Conservation (phyloP, 2,113 vertebrate species). For the Syrrhaptes paradoxus region DNA sequence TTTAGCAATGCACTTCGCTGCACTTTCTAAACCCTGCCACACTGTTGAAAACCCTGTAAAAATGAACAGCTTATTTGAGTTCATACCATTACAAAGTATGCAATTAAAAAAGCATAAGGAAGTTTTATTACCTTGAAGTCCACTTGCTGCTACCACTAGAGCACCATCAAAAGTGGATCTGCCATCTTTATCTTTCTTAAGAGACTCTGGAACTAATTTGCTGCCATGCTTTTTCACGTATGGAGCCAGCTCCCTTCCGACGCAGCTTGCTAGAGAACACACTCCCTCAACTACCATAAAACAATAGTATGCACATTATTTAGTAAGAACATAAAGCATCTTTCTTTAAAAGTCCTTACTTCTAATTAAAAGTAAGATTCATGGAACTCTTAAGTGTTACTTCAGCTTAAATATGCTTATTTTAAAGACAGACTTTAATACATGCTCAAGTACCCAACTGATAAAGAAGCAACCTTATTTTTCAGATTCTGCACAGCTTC, state of each 20-base stretch:
- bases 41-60: constrained; percentile 92
- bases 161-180: constrained; percentile 92
- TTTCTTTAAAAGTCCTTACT: not conserved
- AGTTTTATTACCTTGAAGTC: constrained; percentile 87
- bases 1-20: constrained; percentile 90
- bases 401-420: not conserved
- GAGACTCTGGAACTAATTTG: constrained; percentile 94
- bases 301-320: not conserved
- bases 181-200: constrained; percentile 93
- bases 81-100: not conserved
- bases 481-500: not conserved
- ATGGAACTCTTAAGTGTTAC: not conserved
- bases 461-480: not conserved
- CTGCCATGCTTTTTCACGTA: constrained; percentile 94
- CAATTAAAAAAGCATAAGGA: not conserved
- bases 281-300: constrained; percentile 89
- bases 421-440: not conserved
- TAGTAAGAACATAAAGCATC: not conserved
- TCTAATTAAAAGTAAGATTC: not conserved
- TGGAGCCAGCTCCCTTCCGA: constrained; percentile 92
- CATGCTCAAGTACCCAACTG: not conserved
- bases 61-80: not conserved
- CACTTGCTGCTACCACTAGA: constrained; percentile 95
- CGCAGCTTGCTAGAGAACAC: constrained; percentile 85
- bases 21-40: constrained; percentile 94